Base-by-base conservation (phyloP, 2,113 vertebrate species). In the Microtus montanus region DNA sequence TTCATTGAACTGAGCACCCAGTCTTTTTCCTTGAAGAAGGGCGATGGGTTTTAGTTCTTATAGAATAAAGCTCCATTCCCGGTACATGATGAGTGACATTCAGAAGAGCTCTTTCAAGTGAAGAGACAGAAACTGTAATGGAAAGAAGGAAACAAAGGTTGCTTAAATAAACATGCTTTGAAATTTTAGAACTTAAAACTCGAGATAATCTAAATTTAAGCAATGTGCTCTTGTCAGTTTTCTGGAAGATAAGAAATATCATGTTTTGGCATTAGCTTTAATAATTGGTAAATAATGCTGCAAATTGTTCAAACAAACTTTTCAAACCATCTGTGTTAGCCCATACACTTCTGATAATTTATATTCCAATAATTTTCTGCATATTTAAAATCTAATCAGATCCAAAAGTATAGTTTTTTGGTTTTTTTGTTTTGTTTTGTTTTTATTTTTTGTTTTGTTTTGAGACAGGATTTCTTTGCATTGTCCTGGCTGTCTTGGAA, bases 141-240 rank as follows among this genome's bases (percentile, higher is more conserved):
- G 38, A 92, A 91, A 90, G 20, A 85, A 35, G 33, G 84, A 94
- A 84, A 49, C 41, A 92, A 38, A 88, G 17, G 33, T n/a, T 74
- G 13, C 41, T 44, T 30, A 74, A 71, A 41, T 77, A 89, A 94
- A 86, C 71, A 12, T 4, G 73, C 28, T 93, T 73, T 90, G 75
- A 77, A 90, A 87, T 75, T 92, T 93, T 75, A 96, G 54, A n/a
- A 61, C 73, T 96, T 94, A 82, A 24, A 93, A 87, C 79, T 71
- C 92, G 38, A 88, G 30, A 9, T 52, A 82, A 83, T 78, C 10
- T 68, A 93, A 83, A 87, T 15, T 87, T 68, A 30, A 44, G 8
- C 58, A 84, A 75, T 87, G 38, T 84, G 47, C 17, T 95, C 10
- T 73, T 80, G 17, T 87, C n/a, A 61, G 17, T 74, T 70, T 79